Conservation (phyloP, 2,888 invertebrate species). For the Callimorpha dominula region DNA sequence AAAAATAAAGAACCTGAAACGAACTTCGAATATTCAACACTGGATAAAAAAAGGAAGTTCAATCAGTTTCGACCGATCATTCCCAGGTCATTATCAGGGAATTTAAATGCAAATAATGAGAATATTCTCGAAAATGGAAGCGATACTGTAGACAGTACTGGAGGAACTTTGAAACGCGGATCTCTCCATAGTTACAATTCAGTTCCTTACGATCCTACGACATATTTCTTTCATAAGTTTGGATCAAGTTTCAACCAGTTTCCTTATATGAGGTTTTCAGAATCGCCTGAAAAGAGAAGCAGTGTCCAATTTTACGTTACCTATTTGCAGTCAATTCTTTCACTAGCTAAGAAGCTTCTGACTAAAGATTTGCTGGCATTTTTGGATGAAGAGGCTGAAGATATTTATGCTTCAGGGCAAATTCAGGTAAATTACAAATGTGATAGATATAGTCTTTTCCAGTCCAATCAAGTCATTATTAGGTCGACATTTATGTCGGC, state of each 20-base stretch:
- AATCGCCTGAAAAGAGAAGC: conserved; percentile 89
- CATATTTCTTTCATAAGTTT: conserved; percentile 96
- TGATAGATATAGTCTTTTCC: neutral
- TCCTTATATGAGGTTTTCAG: conserved; percentile 92
- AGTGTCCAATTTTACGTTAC: conserved; percentile 90
- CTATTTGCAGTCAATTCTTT: conserved; percentile 93
- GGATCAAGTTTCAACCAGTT: conserved; percentile 98
- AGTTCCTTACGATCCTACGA: conserved; percentile 92
- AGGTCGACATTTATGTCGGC: neutral
- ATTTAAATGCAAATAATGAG: conserved; percentile 89
- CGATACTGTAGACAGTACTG: conserved; percentile 70
- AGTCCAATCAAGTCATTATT: neutral
- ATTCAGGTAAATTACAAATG: conserved; percentile 78
- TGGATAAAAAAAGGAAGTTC: conserved; percentile 89
- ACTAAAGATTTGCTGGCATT: conserved; percentile 93
- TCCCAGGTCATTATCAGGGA: conserved; percentile 95
- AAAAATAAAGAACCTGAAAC: conserved; percentile 80
- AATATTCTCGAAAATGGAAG: conserved; percentile 75
- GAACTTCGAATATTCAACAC: conserved; percentile 77
- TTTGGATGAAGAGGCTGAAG: conserved; percentile 94
- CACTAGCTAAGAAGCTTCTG: conserved; percentile 93
- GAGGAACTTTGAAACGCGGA: conserved; percentile 74
- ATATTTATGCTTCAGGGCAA: conserved; percentile 91
- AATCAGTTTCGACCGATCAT: conserved; percentile 95
- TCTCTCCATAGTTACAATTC: conserved; percentile 88